Evolutionary conservation across 2,888 invertebrate species (phyloP).

Genomic region (Gryllus longicercus): DNA sequence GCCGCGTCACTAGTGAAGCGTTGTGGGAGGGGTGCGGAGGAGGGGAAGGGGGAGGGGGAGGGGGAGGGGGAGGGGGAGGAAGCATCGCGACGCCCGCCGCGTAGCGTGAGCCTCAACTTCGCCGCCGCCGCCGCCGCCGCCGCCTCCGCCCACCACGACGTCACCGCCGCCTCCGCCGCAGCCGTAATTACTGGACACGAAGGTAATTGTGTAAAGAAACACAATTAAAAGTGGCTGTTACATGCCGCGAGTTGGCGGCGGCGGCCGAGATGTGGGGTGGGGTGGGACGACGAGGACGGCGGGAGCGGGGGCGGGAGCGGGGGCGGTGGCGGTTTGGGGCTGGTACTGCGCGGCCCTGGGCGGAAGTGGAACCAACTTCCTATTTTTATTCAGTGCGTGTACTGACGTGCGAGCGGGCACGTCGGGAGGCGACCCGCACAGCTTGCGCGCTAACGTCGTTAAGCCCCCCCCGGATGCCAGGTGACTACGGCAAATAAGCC

Average conservation of each 20-base stretch:
- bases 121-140: background rate
- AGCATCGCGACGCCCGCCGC: slow-evolving; percentile 23
- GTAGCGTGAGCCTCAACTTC: background rate
- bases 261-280: background rate
- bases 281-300: no score
- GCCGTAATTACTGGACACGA: slow-evolving; percentile 4
- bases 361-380: slow-evolving; percentile 2
- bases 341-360: background rate
- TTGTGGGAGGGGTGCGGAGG: no score
- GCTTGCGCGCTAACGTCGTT: no score
- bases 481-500: no score
- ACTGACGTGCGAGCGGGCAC: background rate
- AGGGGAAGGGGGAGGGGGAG: background rate
- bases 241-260: background rate
- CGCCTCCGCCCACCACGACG: no score
- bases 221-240: slow-evolving; percentile 17
- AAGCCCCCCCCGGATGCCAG: no score
- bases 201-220: slow-evolving; percentile 7
- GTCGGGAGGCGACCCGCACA: no score
- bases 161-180: slow-evolving; percentile 3
- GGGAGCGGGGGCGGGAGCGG: background rate
- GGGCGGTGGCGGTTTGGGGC: background rate
- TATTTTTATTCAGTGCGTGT: background rate
- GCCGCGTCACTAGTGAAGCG: no score
- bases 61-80: background rate